A percentile compares a stretch with the other conserved stretches of the same genome.
phyloP scores from a whole-genome alignment of 2,888 invertebrate species.

The Stenodema calcarata region DNA sequence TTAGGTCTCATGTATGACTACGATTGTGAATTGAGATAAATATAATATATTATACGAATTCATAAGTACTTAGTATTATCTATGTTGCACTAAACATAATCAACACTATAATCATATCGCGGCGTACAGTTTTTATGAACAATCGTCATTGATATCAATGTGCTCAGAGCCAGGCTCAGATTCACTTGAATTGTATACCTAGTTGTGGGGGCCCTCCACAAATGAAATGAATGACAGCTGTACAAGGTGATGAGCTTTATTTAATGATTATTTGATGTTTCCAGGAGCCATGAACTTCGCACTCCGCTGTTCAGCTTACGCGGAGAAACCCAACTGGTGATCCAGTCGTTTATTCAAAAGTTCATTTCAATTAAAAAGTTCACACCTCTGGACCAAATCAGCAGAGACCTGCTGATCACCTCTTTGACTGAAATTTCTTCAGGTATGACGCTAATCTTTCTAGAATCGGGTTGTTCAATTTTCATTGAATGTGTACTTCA shows the following conservation, averaged over 20 bases:
- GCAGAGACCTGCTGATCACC: not conserved
- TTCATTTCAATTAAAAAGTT: constrained; percentile 37
- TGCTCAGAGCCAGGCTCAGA: too few relatives aligned
- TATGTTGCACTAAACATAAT: not conserved
- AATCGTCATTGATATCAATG: too few relatives aligned
- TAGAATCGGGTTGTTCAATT: too few relatives aligned
- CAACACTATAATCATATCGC: too few relatives aligned
- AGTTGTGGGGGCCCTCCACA: too few relatives aligned
- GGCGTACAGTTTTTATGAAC: too few relatives aligned
- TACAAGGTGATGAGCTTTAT: too few relatives aligned
- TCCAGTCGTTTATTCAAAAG: constrained; percentile 40
- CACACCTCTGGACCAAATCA: constrained; percentile 24
- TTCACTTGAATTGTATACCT: too few relatives aligned
- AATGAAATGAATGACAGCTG: too few relatives aligned
- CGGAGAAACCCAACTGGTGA: constrained; percentile 31
- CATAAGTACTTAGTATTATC: not conserved
- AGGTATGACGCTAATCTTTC: not conserved
- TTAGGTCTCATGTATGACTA: not conserved
- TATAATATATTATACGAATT: not conserved
- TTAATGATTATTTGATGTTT: not conserved
- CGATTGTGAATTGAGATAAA: not conserved
- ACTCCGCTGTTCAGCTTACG: constrained; percentile 28
- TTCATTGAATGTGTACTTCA: too few relatives aligned
- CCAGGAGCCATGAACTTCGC: constrained; percentile 31
- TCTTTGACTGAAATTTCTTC: constrained; percentile 13